Evolutionary conservation across 2,113 vertebrate species (phyloP).

Genomic region (Hassar affinis): DNA sequence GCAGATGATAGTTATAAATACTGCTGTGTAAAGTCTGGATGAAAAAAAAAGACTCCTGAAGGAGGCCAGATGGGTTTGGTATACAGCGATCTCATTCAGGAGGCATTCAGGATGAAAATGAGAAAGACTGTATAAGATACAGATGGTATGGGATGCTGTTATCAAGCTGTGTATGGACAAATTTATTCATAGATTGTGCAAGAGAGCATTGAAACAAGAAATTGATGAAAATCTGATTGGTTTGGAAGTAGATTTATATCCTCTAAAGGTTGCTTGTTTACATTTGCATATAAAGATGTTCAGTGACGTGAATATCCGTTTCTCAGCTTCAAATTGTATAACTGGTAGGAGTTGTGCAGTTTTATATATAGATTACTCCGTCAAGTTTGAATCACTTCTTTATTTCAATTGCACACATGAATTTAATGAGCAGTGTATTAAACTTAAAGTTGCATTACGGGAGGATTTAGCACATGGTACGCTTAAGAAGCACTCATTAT

Average conservation of each 20-base stretch:
- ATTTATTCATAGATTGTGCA: too few species aligned
- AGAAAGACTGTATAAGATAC: not conserved
- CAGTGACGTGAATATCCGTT: too few species aligned
- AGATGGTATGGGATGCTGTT: not conserved
- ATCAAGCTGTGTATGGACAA: not conserved
- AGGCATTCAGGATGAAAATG: not conserved
- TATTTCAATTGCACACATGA: not conserved
- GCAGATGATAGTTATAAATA: slow-evolving; percentile 52
- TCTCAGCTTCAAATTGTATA: not conserved
- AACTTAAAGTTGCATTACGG: not conserved
- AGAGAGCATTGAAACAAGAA: not conserved
- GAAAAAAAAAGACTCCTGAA: not conserved
- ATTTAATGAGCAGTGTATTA: not conserved
- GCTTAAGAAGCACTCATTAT: not conserved
- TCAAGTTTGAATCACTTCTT: not conserved
- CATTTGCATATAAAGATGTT: not conserved
- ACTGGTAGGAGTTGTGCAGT: not conserved
- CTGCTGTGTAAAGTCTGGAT: slow-evolving; percentile 25
- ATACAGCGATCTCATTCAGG: not conserved
- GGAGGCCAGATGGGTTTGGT: slow-evolving; percentile 5
- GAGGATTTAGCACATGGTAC: not conserved
- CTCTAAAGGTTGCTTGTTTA: not conserved
- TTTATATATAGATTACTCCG: not conserved
- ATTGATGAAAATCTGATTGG: not conserved
- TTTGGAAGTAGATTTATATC: not conserved